These are phyloP conservation scores for Gorsachius magnificus DNA, from an alignment of 2,797 vertebrate genomes.

Conservation along the genomic window DNA sequence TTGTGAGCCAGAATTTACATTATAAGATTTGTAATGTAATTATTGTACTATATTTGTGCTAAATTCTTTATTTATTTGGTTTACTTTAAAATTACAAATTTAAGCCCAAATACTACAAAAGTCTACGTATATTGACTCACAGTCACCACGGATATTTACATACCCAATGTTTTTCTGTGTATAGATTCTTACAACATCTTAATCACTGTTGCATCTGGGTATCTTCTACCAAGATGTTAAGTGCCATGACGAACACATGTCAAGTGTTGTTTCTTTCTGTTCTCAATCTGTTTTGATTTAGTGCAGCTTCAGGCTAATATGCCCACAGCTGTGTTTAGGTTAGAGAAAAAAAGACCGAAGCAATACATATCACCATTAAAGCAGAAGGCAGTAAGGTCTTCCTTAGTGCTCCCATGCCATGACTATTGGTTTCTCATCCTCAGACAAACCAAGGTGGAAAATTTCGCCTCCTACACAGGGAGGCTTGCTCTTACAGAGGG, in stretches of 20 bases:
- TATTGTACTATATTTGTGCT: background rate
- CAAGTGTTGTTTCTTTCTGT: conserved; percentile 29
- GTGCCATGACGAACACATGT: background rate
- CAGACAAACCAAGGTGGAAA: background rate
- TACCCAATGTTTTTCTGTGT: background rate
- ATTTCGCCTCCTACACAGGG: background rate
- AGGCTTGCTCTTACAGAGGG: background rate
- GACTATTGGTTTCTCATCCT: background rate
- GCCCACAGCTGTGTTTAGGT: conserved; percentile 33
- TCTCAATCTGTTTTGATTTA: conserved; percentile 14
- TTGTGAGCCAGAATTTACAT: background rate
- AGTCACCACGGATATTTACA: background rate
- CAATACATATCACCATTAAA: background rate
- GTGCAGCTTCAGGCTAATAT: background rate
- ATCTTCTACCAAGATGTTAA: background rate
- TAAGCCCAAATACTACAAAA: background rate
- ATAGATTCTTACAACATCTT: background rate
- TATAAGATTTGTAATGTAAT: background rate
- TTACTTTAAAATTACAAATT: background rate
- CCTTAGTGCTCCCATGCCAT: background rate
- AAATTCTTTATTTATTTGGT: background rate
- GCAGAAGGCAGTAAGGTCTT: background rate
- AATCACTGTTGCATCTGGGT: background rate
- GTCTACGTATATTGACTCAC: background rate
- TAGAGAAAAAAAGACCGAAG: background rate